phyloP scores from a whole-genome alignment of 2,888 invertebrate species.

The Candidula unifasciata region DNA sequence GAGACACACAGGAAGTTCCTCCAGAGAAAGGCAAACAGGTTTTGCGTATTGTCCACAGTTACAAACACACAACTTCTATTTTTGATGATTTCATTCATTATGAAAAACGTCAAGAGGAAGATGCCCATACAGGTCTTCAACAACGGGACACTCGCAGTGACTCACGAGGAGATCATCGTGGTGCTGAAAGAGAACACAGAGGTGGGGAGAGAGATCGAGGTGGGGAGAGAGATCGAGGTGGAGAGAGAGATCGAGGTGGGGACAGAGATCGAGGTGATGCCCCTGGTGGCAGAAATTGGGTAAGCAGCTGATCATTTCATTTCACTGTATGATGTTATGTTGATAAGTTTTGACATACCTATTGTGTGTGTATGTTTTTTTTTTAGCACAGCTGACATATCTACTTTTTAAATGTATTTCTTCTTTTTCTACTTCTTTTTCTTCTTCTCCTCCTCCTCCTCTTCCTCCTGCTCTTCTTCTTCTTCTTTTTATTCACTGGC shows the following conservation, averaged over 20 bases:
- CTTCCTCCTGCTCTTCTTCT: no score
- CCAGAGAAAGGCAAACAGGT: slow-evolving; percentile 94
- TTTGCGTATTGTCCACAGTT: slow-evolving; percentile 90
- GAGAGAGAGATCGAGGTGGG: slow-evolving; percentile 24
- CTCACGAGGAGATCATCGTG: slow-evolving; percentile 37
- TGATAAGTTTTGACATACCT: no score
- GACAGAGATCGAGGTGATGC: slow-evolving; percentile 26
- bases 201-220: slow-evolving; percentile 31
- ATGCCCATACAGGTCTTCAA: slow-evolving; percentile 71
- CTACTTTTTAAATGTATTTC: no score
- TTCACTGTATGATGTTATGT: no score
- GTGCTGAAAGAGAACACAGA: slow-evolving; percentile 28
- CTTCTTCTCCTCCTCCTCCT: no score
- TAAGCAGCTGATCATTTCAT: background rate
- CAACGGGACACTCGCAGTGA: slow-evolving; percentile 32
- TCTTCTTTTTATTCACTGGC: no score
- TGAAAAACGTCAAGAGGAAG: slow-evolving; percentile 95
- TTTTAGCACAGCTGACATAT: no score
- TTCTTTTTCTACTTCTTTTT: no score
- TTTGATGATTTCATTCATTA: slow-evolving; percentile 99
- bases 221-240: slow-evolving; percentile 31
- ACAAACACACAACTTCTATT: slow-evolving; percentile 93
- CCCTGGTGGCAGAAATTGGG: slow-evolving; percentile 42
- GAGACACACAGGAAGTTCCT: slow-evolving; percentile 98
- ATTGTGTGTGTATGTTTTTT: no score